phyloP scores from a whole-genome alignment of 1,140 invertebrate species.

The Ephestia elutella region DNA sequence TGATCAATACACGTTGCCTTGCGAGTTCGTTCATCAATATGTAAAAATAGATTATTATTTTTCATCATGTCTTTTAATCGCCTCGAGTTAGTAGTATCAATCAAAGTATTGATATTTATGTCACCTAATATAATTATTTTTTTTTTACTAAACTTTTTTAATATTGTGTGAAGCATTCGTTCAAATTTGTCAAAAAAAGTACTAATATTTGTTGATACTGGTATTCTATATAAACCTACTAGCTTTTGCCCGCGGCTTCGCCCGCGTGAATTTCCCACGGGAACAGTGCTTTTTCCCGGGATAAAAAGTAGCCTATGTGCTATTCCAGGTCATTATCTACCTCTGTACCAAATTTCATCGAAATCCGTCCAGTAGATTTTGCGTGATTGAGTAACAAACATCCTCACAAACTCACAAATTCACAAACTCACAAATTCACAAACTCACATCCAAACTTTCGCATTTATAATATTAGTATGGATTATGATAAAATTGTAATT shows the following conservation, averaged over 20 bases:
- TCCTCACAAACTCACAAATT: too few species aligned
- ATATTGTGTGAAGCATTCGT: background rate
- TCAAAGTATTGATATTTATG: slow-evolving; percentile 19
- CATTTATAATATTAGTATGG: too few species aligned
- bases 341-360: too few species aligned
- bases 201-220: background rate
- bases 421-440: too few species aligned
- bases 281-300: too few species aligned
- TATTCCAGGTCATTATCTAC: too few species aligned
- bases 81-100: slow-evolving; percentile 5
- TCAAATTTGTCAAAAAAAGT: slow-evolving; percentile 5
- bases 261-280: too few species aligned
- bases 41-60: slow-evolving; percentile 17
- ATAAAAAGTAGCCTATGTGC: too few species aligned
- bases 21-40: slow-evolving; percentile 20
- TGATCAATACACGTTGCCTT: slow-evolving; percentile 20
- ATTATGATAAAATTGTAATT: slow-evolving; percentile 4
- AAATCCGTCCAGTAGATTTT: too few species aligned
- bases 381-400: too few species aligned
- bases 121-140: slow-evolving; percentile 11
- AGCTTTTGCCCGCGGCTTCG: too few species aligned
- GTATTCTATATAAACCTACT: slow-evolving; percentile 13
- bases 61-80: slow-evolving; percentile 1
- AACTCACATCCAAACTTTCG: too few species aligned
- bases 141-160: background rate